Evolutionary conservation across 2,797 vertebrate species (phyloP), one percentile per base, ranked within the genome.

Genomic region (Neopelma chrysocephalum): DNA sequence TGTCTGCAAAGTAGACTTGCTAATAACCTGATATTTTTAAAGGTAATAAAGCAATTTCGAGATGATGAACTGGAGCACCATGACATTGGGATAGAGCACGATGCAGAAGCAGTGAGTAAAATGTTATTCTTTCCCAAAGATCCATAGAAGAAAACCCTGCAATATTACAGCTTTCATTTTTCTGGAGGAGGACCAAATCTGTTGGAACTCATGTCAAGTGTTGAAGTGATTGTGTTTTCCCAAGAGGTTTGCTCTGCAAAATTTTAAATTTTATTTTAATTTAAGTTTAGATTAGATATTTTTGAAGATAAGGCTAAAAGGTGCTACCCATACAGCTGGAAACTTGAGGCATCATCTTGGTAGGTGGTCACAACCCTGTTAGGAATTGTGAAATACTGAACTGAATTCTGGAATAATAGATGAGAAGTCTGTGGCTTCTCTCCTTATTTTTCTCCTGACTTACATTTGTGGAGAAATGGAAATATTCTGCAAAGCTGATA

Each of bases 61-160:
- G 99, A 99, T 40, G 99, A 99, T 4, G 99, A 99, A 76, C 96
- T 98, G 94, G 99, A 99, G 50, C 99, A 99, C 97, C 99, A 99
- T 7, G 99, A 99, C 92, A 98, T 97, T 3, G 99, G 99, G 62
- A 84, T 99, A 26, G 98, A 98, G 36, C 98, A 99, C 0, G 98
- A 99, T 10, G 99, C 99, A 8, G 98, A 99, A 96, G 93, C 97
- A 69, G 99, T 99, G 95, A 98, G 98, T 96, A 19, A 11, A 14
- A 1, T 8, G 3, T 19, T 83, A 9, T 3, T 62, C 31, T 65
- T 90, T 70, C 17, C 26, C 27, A 51, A 42, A 73, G 11, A 38
- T 25, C 56, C 25, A 32, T 25, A 2, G 8, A 53, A 48, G 21
- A 64, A 77, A 51, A 17, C 29, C 38, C 19, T 57, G 48, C 34